Evolutionary conservation across 2,888 invertebrate species (phyloP), one percentile per base, ranked within the genome.

Genomic region (Phyto melanocephala): DNA sequence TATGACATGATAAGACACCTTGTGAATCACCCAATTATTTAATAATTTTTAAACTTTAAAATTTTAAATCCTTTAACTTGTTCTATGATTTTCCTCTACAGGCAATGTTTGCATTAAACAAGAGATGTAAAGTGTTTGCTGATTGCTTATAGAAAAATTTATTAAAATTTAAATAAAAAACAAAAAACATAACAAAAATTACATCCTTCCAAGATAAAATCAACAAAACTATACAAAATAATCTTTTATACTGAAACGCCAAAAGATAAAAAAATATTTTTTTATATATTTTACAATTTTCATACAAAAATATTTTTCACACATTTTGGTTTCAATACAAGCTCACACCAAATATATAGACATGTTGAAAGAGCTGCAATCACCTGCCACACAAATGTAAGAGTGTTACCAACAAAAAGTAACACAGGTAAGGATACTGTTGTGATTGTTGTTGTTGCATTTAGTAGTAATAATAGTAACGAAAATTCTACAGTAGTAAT

Each of bases 331-430:
- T 58, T 42, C 45, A 68, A 40, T 40, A 24, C 37, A 24, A 20
- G 47, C 4, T 47, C 15, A 17, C 15, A 50, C 10, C 10, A 40
- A 24, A 63, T 28, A 45, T 11, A 24, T 4, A 63, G n/a, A 45
- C 47, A 13, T 17, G 13, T 5, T 22, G 33, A 11, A 37, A 50
- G 50, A 28, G n/a, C 20, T 52, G 20, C 62, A 52, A 54, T 40
- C 52, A 74, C 15, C 42, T 74, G 62, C 42, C 62, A 50, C 62
- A 50, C 40, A 62, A 17, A 28, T 40, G 28, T 52, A 40, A 52
- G 22, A 58, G 33, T 35, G 45, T 15, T 47, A 22, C 35, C 37
- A 60, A 42, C 37, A 63, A 74, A 62, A 62, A 20, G 24, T 11
- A 40, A 33, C 37, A 40, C 40, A 13, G 50, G 20, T 50, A 50